A percentile compares a stretch with the other conserved stretches of the same genome.
Evolutionary conservation across 2,113 vertebrate genomes (phyloP).

Genomic region (Chaenogobius annularis): DNA sequence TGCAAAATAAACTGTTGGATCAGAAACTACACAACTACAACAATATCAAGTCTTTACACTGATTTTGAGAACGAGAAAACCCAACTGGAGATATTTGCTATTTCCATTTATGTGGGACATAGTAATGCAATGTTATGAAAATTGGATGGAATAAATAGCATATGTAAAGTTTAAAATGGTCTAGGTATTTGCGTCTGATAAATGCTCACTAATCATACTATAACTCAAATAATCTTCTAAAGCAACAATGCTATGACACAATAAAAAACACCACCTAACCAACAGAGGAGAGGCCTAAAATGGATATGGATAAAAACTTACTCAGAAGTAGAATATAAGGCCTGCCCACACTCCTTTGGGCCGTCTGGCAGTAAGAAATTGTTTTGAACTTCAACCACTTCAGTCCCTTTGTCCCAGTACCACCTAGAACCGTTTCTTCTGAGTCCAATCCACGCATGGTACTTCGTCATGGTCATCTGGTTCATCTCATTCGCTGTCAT

Average conservation of each 20-base stretch:
- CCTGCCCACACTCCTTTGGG: neutral
- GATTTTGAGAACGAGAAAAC: too few relatives aligned
- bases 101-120: too few relatives aligned
- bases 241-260: neutral
- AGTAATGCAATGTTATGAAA: neutral
- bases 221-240: too few relatives aligned
- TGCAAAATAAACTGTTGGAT: neutral
- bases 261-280: neutral
- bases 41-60: neutral
- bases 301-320: neutral
- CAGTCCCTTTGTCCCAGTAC: neutral
- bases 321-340: neutral
- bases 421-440: neutral
- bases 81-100: too few relatives aligned
- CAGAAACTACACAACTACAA: neutral
- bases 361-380: accelerated
- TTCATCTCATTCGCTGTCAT: neutral
- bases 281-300: neutral
- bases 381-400: neutral
- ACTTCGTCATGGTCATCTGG: neutral
- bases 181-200: too few relatives aligned
- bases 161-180: neutral
- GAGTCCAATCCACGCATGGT: neutral
- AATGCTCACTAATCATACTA: too few relatives aligned
- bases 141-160: neutral